phyloP scores from a whole-genome alignment of 2,797 vertebrate genomes.

The Erpetoichthys calabaricus region DNA sequence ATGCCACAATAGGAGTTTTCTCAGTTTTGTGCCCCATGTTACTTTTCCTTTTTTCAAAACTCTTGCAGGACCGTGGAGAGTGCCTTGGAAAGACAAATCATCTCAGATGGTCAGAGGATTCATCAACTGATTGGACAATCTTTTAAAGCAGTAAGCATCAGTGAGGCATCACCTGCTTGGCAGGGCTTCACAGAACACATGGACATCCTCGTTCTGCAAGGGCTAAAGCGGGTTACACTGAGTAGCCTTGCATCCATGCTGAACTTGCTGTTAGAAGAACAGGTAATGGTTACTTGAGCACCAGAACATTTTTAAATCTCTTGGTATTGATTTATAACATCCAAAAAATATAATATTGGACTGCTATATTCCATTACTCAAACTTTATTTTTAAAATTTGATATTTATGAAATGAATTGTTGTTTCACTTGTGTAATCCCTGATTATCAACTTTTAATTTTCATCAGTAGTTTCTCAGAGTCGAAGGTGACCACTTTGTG shows the following conservation, averaged over 20 bases:
- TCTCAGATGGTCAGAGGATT: conserved; percentile 15
- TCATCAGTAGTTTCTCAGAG: too few relatives aligned
- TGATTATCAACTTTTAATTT: too few relatives aligned
- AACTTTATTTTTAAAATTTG: neutral
- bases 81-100: conserved; percentile 6
- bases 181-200: conserved; percentile 17
- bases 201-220: conserved; percentile 16
- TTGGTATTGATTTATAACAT: neutral
- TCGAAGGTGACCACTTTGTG: too few relatives aligned
- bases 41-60: neutral
- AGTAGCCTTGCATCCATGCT: conserved; percentile 17
- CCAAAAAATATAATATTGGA: neutral
- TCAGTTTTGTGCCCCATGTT: neutral
- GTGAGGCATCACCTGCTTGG: conserved; percentile 20
- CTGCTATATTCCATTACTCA: neutral
- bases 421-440: too few relatives aligned
- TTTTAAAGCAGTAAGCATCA: conserved; percentile 11
- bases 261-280: conserved; percentile 13
- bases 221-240: conserved; percentile 14
- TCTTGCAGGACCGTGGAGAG: conserved; percentile 12
- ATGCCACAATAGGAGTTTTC: too few relatives aligned
- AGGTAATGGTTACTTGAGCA: conserved; percentile 5
- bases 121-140: conserved; percentile 14
- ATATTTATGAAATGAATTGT: too few relatives aligned
- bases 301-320: neutral